Base-by-base conservation (phyloP, 2,113 vertebrate genomes). In the Zapornia atra region DNA sequence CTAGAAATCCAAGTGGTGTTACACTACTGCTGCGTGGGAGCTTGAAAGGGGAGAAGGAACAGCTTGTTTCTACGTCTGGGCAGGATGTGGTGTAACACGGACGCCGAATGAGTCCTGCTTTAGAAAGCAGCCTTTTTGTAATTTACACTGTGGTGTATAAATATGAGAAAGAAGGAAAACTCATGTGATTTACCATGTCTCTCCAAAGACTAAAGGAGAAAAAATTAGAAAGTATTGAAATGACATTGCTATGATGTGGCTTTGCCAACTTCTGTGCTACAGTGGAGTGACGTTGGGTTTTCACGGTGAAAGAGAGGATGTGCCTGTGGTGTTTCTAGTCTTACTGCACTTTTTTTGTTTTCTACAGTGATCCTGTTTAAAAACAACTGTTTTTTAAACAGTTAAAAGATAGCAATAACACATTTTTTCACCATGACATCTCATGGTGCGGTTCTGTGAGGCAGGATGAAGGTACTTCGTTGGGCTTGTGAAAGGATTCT, bases 11-110 rank as follows among this genome's bases (percentile, higher is more conserved):
- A 38, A 20, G 6, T 34, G 17, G 8, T 42, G n/a, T 80, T 54
- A 9, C 0, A 11, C 0, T 5, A 2, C n/a, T 50, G 0, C 16
- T 19, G 64, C 6, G 73, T 29, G 46, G 40, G 26, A 54, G 42
- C 86, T 64, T 31, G 48, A 20, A 15, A 51, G 56, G 42, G 72
- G 56, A 13, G 8, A 40, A 38, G 42, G 9, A 65, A 17, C 16
- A 44, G 29, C 57, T 66, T 53, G 28, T 50, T 66, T 71, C 38
- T 29, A 2, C 15, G 3, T 29, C 28, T 1, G 6, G 25, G 40
- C 77, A 71, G 51, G 14, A 38, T 3, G 40, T 18, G 15, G 46
- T 28, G 48, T 36, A 12, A 51, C 57, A 33, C 2, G 28, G 33
- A 3, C 26, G n/a, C 48, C 25, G 34, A 28, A 15, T 6, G n/a